These are phyloP conservation scores for Coracias cyanogaster DNA, from an alignment of 2,797 vertebrate genomes.

Conservation along the genomic window DNA sequence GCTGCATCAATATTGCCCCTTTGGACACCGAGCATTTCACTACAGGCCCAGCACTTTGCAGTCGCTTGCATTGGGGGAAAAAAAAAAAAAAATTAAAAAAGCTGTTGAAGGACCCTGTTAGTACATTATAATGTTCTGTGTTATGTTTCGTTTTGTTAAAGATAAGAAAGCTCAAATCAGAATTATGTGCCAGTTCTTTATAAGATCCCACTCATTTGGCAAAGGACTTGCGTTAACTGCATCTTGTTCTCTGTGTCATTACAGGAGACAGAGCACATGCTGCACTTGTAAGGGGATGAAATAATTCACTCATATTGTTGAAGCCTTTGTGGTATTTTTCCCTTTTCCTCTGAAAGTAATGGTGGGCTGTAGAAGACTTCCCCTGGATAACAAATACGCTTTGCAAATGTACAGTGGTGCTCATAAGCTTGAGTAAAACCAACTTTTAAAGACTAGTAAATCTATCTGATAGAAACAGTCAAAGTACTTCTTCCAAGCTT, in stretches of 20 bases:
- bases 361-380: neutral
- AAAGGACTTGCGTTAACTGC: conserved; percentile 55
- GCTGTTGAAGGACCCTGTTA: neutral
- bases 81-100: neutral
- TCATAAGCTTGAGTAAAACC: neutral
- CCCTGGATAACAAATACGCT: neutral
- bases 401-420: neutral
- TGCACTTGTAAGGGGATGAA: conserved; percentile 27
- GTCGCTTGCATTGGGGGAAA: neutral
- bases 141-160: conserved; percentile 35
- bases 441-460: neutral
- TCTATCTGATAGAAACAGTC: neutral
- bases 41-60: neutral
- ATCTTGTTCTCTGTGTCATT: conserved; percentile 41
- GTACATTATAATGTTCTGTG: neutral
- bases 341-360: neutral
- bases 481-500: neutral
- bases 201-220: conserved; percentile 42
- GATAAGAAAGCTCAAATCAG: conserved; percentile 14
- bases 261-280: conserved; percentile 24
- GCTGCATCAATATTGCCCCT: neutral
- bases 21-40: neutral
- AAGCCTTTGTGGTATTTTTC: conserved; percentile 4
- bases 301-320: conserved; percentile 1
- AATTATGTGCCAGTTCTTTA: conserved; percentile 28